phyloP scores from a whole-genome alignment of 1,140 invertebrate species.

The Hypothenemus hampei region DNA sequence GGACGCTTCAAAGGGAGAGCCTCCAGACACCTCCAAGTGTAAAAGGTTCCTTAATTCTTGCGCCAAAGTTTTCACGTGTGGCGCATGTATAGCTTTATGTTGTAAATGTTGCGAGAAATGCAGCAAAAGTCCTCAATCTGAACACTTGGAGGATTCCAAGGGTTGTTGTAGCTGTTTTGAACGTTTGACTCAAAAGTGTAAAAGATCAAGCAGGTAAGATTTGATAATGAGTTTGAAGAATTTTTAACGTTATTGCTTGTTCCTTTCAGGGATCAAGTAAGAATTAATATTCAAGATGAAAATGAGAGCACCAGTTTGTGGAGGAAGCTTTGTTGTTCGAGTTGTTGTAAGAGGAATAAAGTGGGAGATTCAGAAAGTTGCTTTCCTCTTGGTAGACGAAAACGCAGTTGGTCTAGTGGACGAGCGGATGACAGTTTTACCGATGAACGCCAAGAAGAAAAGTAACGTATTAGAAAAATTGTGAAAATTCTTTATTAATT shows the following conservation, averaged over 20 bases:
- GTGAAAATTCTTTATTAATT: not conserved
- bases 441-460: constrained; percentile 4
- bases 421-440: constrained; percentile 2
- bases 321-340: constrained; percentile 26
- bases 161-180: constrained; percentile 14
- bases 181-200: not conserved
- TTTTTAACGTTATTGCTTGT: no score
- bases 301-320: constrained; percentile 14
- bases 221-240: not conserved
- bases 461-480: constrained; percentile 1
- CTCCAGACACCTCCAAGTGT: constrained; percentile 25
- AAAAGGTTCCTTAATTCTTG: constrained; percentile 34
- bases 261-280: constrained; percentile 15
- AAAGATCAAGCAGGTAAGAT: not conserved
- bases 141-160: constrained; percentile 17
- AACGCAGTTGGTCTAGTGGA: constrained; percentile 44
- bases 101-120: constrained; percentile 31
- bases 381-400: constrained; percentile 33
- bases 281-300: constrained; percentile 36
- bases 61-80: constrained; percentile 32
- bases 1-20: constrained; percentile 26
- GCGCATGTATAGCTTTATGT: constrained; percentile 29
- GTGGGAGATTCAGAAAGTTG: constrained; percentile 36
- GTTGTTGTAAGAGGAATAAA: constrained; percentile 40
- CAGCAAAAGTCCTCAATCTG: constrained; percentile 10